A percentile compares a stretch with the other conserved stretches of the same genome.
phyloP scores from a whole-genome alignment of 2,888 invertebrate species.

The Abscondita cerata region DNA sequence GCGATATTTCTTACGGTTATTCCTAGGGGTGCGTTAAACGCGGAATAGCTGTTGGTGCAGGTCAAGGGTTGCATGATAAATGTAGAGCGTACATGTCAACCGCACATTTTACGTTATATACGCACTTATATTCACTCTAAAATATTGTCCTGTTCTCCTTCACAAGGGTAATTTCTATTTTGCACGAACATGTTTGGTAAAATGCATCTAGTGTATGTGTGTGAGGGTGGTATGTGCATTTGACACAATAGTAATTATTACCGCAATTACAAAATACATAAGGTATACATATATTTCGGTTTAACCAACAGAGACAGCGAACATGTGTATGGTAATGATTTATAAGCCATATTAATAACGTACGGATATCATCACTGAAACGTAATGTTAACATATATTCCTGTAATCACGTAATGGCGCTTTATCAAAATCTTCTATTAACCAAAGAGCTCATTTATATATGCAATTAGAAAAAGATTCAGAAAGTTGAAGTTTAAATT shows the following conservation, averaged over 20 bases:
- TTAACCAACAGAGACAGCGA: neutral
- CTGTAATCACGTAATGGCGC: no score
- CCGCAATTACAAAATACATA: no score
- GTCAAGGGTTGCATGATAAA: slow-evolving; percentile 46
- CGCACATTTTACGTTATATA: slow-evolving; percentile 43
- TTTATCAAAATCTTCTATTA: no score
- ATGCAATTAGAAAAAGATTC: no score
- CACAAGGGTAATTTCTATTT: slow-evolving; percentile 26
- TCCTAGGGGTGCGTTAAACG: slow-evolving; percentile 39
- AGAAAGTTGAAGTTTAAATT: no score
- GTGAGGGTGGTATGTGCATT: slow-evolving; percentile 20
- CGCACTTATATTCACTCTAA: slow-evolving; percentile 40
- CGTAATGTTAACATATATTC: no score
- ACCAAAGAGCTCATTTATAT: no score
- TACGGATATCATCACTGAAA: no score
- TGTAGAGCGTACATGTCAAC: slow-evolving; percentile 45
- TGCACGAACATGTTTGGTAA: slow-evolving; percentile 24
- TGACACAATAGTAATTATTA: slow-evolving; percentile 21
- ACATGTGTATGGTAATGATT: neutral
- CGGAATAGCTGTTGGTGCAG: slow-evolving; percentile 44
- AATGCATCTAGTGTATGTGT: slow-evolving; percentile 16
- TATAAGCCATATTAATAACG: no score
- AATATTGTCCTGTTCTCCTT: slow-evolving; percentile 28
- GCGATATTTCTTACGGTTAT: slow-evolving; percentile 36
- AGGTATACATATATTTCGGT: neutral